Evolutionary conservation across 2,113 vertebrate genomes (phyloP).

Genomic region (Alectura lathami): DNA sequence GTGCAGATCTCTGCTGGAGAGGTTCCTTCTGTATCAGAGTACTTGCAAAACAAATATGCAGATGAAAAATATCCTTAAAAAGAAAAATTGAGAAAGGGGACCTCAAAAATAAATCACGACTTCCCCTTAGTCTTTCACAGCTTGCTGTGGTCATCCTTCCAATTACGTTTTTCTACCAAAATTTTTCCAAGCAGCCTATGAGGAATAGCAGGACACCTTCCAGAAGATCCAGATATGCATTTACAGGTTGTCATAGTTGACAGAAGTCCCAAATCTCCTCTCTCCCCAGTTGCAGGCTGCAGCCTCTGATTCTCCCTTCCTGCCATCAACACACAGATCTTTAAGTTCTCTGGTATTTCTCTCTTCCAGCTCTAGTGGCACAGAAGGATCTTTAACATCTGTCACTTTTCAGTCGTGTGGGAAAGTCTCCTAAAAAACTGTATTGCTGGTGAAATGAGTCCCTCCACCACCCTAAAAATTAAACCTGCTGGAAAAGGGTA

Average conservation of each 20-base stretch:
- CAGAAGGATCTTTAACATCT: background rate
- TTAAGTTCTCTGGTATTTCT: background rate
- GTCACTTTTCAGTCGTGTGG: background rate
- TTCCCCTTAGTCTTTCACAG: background rate
- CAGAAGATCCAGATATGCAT: no score
- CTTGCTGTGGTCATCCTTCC: background rate
- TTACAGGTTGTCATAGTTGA: background rate
- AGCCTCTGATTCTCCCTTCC: background rate
- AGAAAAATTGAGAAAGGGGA: background rate
- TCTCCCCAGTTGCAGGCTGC: background rate
- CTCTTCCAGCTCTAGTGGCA: background rate
- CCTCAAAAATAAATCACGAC: background rate
- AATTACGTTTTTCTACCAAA: no score
- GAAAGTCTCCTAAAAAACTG: background rate
- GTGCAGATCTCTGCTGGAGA: background rate
- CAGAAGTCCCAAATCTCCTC: background rate
- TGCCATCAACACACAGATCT: background rate
- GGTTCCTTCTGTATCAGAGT: background rate
- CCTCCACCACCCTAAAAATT: background rate
- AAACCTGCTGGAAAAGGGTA: background rate
- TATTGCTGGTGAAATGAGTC: background rate
- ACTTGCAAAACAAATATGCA: background rate
- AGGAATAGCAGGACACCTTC: background rate
- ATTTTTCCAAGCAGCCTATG: no score
- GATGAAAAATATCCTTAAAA: background rate